These are phyloP conservation scores for Hybognathus amarus DNA, from an alignment of 2,797 vertebrate species.

Conservation along the genomic window DNA sequence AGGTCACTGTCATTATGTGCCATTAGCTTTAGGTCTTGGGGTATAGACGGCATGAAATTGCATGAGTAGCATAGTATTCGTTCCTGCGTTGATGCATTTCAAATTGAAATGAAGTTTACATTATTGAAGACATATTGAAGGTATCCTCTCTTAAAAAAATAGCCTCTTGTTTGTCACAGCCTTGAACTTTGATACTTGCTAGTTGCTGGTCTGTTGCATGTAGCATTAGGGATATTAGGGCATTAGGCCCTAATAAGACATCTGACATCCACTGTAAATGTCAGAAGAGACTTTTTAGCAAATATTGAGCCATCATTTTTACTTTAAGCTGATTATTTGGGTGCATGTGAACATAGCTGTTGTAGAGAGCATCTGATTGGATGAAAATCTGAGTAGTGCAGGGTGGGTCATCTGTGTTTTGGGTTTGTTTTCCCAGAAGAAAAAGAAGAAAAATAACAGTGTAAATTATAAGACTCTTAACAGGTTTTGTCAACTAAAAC, in stretches of 20 bases:
- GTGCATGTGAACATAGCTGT: background rate
- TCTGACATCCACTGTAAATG: background rate
- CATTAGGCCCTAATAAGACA: background rate
- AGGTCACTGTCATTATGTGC: conserved; percentile 29
- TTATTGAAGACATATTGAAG: background rate
- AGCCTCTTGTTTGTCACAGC: background rate
- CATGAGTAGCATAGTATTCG: background rate
- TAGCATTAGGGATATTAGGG: background rate
- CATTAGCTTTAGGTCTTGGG: conserved; percentile 24
- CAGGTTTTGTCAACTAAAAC: background rate
- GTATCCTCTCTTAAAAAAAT: background rate
- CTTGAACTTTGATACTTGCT: background rate
- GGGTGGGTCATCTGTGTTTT: background rate
- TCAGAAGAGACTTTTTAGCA: background rate
- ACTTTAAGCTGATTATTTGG: background rate
- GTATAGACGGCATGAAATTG: conserved; percentile 14
- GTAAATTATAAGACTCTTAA: background rate
- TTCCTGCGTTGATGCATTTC: background rate
- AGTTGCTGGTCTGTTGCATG: background rate
- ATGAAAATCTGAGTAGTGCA: background rate
- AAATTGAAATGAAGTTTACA: background rate
- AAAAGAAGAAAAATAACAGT: background rate
- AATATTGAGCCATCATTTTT: background rate
- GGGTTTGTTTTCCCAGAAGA: background rate
- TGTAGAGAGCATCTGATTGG: background rate